These are phyloP conservation scores for Liopterus haemorrhoidalis DNA, from an alignment of 2,888 invertebrate species.

Conservation along the genomic window DNA sequence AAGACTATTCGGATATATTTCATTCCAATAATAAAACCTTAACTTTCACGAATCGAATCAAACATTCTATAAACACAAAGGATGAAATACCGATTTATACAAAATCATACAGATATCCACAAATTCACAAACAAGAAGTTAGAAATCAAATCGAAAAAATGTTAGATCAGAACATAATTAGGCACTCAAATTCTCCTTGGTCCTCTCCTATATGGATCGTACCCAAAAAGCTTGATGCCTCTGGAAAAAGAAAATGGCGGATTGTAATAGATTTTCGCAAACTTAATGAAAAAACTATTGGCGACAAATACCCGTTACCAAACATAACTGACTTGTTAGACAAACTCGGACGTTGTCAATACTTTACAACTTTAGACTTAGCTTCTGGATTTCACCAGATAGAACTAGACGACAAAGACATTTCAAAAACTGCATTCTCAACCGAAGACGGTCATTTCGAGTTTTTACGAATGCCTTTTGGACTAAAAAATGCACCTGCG, in stretches of 20 bases:
- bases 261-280: conserved; percentile 36
- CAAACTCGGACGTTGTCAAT: conserved; percentile 23
- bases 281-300: conserved; percentile 35
- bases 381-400: conserved; percentile 34
- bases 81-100: conserved; percentile 33
- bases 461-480: conserved; percentile 34
- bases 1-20: not conserved
- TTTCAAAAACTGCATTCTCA: conserved; percentile 33
- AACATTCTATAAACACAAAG: conserved; percentile 30
- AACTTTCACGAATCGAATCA: conserved; percentile 29
- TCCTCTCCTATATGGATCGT: conserved; percentile 40
- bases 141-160: conserved; percentile 35
- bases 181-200: conserved; percentile 37
- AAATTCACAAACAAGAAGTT: conserved; percentile 33
- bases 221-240: conserved; percentile 38
- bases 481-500: conserved; percentile 31
- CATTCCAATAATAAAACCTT: conserved; percentile 19
- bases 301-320: conserved; percentile 36
- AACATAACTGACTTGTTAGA: conserved; percentile 19
- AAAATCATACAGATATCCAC: conserved; percentile 33
- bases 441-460: conserved; percentile 33
- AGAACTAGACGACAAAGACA: conserved; percentile 29
- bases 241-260: conserved; percentile 37
- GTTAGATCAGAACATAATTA: conserved; percentile 37
- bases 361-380: conserved; percentile 33